Conservation (phyloP, 2,113 vertebrate species). For the Carlito syrichta region DNA sequence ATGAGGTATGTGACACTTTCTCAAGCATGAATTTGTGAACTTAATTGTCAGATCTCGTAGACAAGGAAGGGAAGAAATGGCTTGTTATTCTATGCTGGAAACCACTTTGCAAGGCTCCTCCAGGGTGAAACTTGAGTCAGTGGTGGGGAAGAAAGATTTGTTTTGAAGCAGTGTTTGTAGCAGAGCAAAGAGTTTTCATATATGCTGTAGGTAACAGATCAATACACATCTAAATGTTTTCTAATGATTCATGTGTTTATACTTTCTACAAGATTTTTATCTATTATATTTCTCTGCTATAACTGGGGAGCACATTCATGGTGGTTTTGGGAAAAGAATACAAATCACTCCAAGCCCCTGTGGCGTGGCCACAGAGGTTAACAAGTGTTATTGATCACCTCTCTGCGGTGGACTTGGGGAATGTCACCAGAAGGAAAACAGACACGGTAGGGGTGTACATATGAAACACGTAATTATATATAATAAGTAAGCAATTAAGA, state of each 20-base stretch:
- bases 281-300: neutral
- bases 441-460: no score
- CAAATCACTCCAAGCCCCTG: neutral
- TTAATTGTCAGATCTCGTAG: no score
- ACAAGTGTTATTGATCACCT: no score
- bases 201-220: neutral
- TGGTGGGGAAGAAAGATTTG: neutral
- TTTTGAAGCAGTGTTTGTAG: neutral
- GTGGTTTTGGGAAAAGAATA: neutral
- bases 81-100: neutral
- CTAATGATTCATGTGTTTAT: neutral
- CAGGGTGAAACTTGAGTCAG: neutral
- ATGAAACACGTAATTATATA: neutral
- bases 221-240: neutral
- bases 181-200: neutral
- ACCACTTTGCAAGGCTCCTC: fast-evolving
- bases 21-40: no score
- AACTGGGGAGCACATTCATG: no score
- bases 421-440: neutral
- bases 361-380: neutral
- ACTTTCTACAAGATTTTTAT: neutral
- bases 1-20: no score
- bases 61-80: neutral
- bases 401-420: no score
- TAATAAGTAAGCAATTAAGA: neutral